Evolutionary conservation across 2,113 vertebrate species (phyloP).

Genomic region (Atrichornis clamosus): DNA sequence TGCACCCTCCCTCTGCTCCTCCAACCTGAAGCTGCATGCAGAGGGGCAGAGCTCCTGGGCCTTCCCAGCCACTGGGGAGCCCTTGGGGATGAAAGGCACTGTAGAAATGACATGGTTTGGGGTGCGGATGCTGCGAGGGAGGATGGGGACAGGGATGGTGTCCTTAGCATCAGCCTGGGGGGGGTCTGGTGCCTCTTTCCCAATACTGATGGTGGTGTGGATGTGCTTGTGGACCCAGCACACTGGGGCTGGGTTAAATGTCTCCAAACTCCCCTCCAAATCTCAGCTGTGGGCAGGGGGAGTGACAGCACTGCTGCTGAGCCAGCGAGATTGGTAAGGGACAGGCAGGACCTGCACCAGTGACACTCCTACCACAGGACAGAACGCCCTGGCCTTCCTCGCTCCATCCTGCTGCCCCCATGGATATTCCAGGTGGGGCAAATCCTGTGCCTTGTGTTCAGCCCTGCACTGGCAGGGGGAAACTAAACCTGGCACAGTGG

Average conservation of each 20-base stretch:
- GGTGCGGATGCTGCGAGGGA: not conserved
- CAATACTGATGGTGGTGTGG: not conserved
- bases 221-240: not conserved
- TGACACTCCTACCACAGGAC: not conserved
- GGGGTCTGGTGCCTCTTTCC: not conserved
- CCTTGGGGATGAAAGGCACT: not conserved
- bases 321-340: not conserved
- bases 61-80: not conserved
- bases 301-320: not conserved
- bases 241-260: not conserved
- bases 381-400: not conserved
- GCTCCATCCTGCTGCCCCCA: fast-evolving
- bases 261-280: not conserved
- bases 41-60: not conserved
- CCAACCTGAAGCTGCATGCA: fast-evolving
- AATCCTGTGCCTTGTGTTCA: not conserved
- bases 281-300: not conserved
- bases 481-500: not conserved
- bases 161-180: not conserved
- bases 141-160: not conserved
- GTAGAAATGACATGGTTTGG: not conserved
- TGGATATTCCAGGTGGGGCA: constrained; percentile 36
- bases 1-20: not conserved
- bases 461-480: not conserved
- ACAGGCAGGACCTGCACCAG: not conserved